Percentiles rank a stretch among this genome's conserved stretches.
phyloP scores from a whole-genome alignment of 2,888 invertebrate genomes.

The Brachyopa scutellaris region DNA sequence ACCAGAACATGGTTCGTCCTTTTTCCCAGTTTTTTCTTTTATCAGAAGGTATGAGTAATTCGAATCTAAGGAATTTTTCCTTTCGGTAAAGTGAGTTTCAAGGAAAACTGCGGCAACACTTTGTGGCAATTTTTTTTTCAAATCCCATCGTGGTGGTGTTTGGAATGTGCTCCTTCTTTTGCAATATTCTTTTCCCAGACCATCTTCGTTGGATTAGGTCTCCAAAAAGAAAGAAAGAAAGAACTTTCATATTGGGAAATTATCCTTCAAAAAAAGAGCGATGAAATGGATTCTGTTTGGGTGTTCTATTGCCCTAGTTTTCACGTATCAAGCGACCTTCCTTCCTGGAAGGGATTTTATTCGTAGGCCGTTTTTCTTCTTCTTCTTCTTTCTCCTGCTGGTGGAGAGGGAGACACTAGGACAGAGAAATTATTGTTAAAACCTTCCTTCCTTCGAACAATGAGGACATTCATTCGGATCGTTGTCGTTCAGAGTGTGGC shows the following conservation, averaged over 20 bases:
- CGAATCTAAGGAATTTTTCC: slow-evolving; percentile 66
- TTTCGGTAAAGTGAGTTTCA: slow-evolving; percentile 47
- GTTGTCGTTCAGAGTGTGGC: slow-evolving; percentile 40
- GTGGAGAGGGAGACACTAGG: neutral
- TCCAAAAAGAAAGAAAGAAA: slow-evolving; percentile 19
- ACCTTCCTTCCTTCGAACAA: slow-evolving; percentile 17
- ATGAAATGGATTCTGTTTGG: slow-evolving; percentile 64
- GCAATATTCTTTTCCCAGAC: slow-evolving; percentile 43
- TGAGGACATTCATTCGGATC: slow-evolving; percentile 58
- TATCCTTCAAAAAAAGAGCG: slow-evolving; percentile 5
- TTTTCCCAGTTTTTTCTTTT: slow-evolving; percentile 9
- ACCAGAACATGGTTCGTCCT: slow-evolving; percentile 9
- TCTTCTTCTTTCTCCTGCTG: slow-evolving; percentile 10
- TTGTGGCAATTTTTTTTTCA: slow-evolving; percentile 56
- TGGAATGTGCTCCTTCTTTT: slow-evolving; percentile 37
- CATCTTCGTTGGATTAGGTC: slow-evolving; percentile 39
- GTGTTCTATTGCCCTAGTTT: slow-evolving; percentile 54
- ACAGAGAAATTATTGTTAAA: slow-evolving; percentile 32
- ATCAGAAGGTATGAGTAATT: slow-evolving; percentile 49
- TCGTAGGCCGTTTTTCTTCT: slow-evolving; percentile 29
- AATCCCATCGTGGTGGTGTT: slow-evolving; percentile 14
- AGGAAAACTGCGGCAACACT: slow-evolving; percentile 65
- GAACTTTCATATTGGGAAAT: slow-evolving; percentile 3
- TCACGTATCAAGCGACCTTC: slow-evolving; percentile 25
- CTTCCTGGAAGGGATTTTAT: slow-evolving; percentile 59